Evolutionary conservation across 2,888 invertebrate genomes (phyloP).

Genomic region (Scrobipalpa atriplicella): DNA sequence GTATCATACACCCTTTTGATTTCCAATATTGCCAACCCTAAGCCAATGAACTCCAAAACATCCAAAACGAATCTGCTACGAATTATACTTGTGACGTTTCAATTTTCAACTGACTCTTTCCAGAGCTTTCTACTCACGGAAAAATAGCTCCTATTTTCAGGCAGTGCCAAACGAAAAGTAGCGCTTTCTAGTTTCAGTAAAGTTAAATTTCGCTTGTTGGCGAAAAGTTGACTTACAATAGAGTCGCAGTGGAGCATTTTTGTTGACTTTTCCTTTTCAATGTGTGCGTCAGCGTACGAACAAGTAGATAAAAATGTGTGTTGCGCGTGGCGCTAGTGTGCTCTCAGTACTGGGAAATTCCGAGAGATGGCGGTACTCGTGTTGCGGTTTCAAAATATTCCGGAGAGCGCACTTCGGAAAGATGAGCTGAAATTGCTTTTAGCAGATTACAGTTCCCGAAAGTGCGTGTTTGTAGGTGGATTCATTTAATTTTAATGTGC

Average conservation of each 20-base stretch:
- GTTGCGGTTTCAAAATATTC: constrained; percentile 53
- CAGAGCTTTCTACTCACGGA: neutral
- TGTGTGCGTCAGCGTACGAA: constrained; percentile 61
- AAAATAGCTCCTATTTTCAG: constrained; percentile 26
- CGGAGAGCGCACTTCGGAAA: constrained; percentile 49
- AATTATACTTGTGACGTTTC: constrained; percentile 43
- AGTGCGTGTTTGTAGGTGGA: constrained; percentile 26
- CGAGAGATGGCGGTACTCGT: constrained; percentile 66
- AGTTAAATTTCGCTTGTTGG: constrained; percentile 32
- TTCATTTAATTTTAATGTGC: constrained; percentile 28
- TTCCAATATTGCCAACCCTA: constrained; percentile 9
- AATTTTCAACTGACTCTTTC: constrained; percentile 34
- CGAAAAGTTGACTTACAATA: constrained; percentile 8
- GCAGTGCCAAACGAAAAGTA: constrained; percentile 36
- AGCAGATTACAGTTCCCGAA: constrained; percentile 33
- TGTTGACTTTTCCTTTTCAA: constrained; percentile 58
- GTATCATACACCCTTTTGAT: constrained; percentile 37
- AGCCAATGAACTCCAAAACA: constrained; percentile 42
- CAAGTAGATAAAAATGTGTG: constrained; percentile 56
- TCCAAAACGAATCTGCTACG: constrained; percentile 34
- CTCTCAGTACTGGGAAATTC: constrained; percentile 45
- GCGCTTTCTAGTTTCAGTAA: fast-evolving
- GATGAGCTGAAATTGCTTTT: constrained; percentile 59
- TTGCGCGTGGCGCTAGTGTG: constrained; percentile 71
- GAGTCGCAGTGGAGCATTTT: constrained; percentile 52